phyloP scores from a whole-genome alignment of 2,113 vertebrate genomes.

The Gadus chalcogrammus region DNA sequence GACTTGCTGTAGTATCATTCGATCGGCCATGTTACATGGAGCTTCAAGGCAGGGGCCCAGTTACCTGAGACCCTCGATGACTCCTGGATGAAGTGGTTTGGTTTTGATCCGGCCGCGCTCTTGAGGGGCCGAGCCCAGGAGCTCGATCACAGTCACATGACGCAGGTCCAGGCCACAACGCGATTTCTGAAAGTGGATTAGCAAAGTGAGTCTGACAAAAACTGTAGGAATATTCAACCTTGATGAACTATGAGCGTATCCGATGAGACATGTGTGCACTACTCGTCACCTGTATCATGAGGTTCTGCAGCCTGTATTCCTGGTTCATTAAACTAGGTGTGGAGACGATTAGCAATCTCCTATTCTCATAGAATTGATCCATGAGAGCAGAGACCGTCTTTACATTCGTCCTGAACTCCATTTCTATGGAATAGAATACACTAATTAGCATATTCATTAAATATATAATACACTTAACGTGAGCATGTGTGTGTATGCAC shows the following conservation, averaged over 20 bases:
- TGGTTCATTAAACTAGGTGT: slow-evolving; percentile 79
- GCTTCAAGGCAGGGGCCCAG: neutral
- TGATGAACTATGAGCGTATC: neutral
- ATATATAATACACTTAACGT: neutral
- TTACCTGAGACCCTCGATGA: slow-evolving; percentile 91
- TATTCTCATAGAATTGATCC: slow-evolving; percentile 92
- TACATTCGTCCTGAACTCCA: slow-evolving; percentile 84
- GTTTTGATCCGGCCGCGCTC: slow-evolving; percentile 88
- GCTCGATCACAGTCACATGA: slow-evolving; percentile 83
- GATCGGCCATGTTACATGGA: no score
- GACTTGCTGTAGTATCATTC: no score
- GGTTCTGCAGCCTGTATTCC: slow-evolving; percentile 89
- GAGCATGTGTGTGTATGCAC: neutral
- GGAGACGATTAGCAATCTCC: slow-evolving; percentile 85
- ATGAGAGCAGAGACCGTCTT: slow-evolving; percentile 80
- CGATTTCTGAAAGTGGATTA: slow-evolving; percentile 71
- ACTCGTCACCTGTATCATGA: slow-evolving; percentile 86
- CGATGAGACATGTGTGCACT: neutral
- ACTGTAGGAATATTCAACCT: neutral
- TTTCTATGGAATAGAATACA: slow-evolving; percentile 68
- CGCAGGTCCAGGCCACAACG: slow-evolving; percentile 87
- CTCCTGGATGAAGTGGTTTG: slow-evolving; percentile 70
- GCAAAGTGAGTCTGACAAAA: neutral
- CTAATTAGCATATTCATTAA: no score
- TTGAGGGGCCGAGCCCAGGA: slow-evolving; percentile 82